Evolutionary conservation across 2,797 vertebrate species (phyloP).

Genomic region (Streptopelia turtur): DNA sequence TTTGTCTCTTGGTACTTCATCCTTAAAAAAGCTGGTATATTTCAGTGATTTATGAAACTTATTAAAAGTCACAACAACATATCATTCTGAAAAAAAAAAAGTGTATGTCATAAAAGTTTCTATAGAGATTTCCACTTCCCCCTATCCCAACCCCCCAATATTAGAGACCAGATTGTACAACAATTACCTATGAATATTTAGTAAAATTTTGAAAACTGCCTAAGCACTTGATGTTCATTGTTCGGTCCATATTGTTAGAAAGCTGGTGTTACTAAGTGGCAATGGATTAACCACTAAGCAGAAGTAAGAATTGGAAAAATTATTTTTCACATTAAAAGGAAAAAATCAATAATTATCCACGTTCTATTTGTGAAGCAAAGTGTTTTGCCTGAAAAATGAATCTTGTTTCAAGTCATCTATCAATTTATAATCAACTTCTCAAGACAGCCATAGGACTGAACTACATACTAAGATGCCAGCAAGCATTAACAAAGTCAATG

Average conservation of each 20-base stretch:
- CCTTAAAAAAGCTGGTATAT: neutral
- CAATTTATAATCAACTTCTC: neutral
- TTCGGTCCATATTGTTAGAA: neutral
- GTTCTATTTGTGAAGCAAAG: slow-evolving; percentile 53
- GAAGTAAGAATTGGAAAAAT: slow-evolving; percentile 41
- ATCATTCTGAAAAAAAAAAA: neutral
- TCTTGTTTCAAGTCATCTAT: slow-evolving; percentile 37
- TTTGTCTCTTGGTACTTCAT: neutral
- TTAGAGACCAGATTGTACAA: neutral
- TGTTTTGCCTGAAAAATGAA: slow-evolving; percentile 56
- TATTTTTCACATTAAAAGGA: slow-evolving; percentile 36
- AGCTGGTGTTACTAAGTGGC: neutral
- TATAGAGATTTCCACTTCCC: neutral
- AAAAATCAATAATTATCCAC: slow-evolving; percentile 58
- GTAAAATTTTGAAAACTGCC: neutral
- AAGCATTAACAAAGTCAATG: neutral
- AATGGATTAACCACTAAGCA: slow-evolving; percentile 64
- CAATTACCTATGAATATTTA: neutral
- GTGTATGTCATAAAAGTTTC: neutral
- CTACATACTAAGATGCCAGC: neutral
- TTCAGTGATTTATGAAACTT: neutral
- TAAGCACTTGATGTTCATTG: neutral
- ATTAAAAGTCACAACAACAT: neutral
- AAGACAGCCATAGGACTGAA: neutral
- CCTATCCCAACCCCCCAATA: neutral